A percentile compares a stretch with the other conserved stretches of the same genome.
These are phyloP conservation scores for Podarcis siculus DNA, from an alignment of 2,797 vertebrate genomes.

Conservation along the genomic window DNA sequence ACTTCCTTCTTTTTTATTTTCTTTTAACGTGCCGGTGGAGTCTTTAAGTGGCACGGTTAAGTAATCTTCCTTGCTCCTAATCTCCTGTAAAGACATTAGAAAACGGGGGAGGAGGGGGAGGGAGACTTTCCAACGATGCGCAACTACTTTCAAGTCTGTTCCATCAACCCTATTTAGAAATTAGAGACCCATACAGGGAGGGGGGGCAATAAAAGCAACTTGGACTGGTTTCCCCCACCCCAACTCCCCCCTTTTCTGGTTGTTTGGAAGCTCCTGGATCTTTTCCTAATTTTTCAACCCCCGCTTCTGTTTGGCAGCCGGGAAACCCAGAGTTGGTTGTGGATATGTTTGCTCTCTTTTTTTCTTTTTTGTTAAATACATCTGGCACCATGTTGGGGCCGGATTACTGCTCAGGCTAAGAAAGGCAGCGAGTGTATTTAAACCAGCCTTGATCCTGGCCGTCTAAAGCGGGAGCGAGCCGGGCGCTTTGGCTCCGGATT, in stretches of 20 bases:
- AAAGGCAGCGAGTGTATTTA: conserved; percentile 32
- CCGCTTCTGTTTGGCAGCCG: background rate
- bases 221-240: background rate
- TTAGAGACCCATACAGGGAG: conserved; percentile 29
- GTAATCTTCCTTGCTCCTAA: conserved; percentile 76
- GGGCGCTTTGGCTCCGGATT: background rate
- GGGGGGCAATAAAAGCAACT: conserved; percentile 1
- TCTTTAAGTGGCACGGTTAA: conserved; percentile 78
- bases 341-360: background rate
- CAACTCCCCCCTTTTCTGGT: background rate
- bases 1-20: background rate
- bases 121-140: conserved; percentile 48
- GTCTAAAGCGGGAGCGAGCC: background rate
- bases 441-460: background rate
- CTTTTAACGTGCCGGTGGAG: conserved; percentile 70
- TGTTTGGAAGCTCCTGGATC: conserved; percentile 21
- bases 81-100: conserved; percentile 76
- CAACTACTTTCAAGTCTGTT: conserved; percentile 43
- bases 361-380: conserved; percentile 2
- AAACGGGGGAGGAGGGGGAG: background rate
- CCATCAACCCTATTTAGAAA: background rate
- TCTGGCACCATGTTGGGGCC: background rate
- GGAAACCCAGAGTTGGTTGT: background rate
- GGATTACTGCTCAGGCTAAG: background rate
- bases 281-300: background rate